phyloP scores from a whole-genome alignment of 2,113 vertebrate genomes.

The Perca fluviatilis region DNA sequence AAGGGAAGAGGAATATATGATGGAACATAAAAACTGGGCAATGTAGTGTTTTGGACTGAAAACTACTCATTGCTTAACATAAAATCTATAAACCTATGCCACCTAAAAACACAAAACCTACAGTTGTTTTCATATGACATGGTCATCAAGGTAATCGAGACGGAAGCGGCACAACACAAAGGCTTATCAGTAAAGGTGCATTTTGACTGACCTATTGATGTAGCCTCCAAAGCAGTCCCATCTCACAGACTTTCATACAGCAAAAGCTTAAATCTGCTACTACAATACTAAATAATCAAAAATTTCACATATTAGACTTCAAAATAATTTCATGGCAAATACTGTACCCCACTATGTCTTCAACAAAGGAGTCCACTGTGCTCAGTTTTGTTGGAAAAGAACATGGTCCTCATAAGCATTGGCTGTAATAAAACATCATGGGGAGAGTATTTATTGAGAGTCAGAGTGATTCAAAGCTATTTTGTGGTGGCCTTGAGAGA shows the following conservation, averaged over 20 bases:
- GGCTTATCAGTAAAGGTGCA: neutral
- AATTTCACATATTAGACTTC: conserved; percentile 1
- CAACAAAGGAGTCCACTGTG: conserved; percentile 12
- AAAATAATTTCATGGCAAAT: neutral
- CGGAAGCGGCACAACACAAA: neutral
- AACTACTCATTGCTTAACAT: neutral
- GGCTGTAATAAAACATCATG: conserved; percentile 49
- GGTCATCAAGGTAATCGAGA: neutral
- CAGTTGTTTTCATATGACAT: neutral
- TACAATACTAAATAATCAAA: neutral
- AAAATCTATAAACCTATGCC: neutral
- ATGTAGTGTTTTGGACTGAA: neutral
- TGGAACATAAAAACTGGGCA: neutral
- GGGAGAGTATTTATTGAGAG: conserved; percentile 54
- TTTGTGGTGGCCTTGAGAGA: conserved; percentile 61
- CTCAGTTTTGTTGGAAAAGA: conserved; percentile 19
- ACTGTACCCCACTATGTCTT: neutral
- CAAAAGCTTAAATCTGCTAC: neutral
- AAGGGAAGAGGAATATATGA: neutral
- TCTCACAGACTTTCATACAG: neutral
- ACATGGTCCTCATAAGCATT: conserved; percentile 17
- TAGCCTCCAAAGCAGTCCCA: neutral
- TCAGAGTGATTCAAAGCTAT: conserved; percentile 48
- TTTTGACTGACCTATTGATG: neutral
- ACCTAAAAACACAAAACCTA: neutral